Evolutionary conservation across 2,888 invertebrate species (phyloP).

Genomic region (Pollenia labialis): DNA sequence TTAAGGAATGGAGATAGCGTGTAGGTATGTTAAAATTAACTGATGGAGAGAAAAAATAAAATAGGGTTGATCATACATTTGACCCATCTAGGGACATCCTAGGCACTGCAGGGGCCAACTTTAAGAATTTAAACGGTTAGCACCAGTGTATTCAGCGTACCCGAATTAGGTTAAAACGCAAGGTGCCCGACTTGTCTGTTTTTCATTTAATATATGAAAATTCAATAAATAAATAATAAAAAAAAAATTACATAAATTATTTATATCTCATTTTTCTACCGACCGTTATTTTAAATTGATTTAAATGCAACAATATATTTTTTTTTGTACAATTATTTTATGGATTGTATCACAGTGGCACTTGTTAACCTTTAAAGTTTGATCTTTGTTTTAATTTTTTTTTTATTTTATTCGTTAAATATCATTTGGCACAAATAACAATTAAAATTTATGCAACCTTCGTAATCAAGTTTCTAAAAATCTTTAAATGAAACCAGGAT

Average conservation of each 20-base stretch:
- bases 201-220: too few relatives aligned
- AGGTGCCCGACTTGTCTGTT: too few relatives aligned
- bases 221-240: too few relatives aligned
- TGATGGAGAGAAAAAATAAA: too few relatives aligned
- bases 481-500: constrained; percentile 52
- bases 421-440: constrained; percentile 49
- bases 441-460: constrained; percentile 42
- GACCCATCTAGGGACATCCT: too few relatives aligned
- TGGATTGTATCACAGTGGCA: constrained; percentile 46
- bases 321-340: constrained; percentile 46
- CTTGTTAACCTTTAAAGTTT: constrained; percentile 67
- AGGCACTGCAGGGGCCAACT: too few relatives aligned
- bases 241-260: not conserved
- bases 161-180: too few relatives aligned
- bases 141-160: too few relatives aligned
- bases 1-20: too few relatives aligned
- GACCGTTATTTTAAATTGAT: not conserved
- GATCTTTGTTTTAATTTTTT: constrained; percentile 20
- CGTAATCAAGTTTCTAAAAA: constrained; percentile 13
- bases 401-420: constrained; percentile 40
- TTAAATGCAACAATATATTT: constrained; percentile 41
- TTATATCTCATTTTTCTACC: constrained; percentile 19
- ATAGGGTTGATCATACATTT: too few relatives aligned
- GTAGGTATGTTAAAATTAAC: too few relatives aligned
- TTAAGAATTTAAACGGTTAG: too few relatives aligned